phyloP scores from a whole-genome alignment of 2,888 invertebrate genomes.

The Proisotoma minuta region DNA sequence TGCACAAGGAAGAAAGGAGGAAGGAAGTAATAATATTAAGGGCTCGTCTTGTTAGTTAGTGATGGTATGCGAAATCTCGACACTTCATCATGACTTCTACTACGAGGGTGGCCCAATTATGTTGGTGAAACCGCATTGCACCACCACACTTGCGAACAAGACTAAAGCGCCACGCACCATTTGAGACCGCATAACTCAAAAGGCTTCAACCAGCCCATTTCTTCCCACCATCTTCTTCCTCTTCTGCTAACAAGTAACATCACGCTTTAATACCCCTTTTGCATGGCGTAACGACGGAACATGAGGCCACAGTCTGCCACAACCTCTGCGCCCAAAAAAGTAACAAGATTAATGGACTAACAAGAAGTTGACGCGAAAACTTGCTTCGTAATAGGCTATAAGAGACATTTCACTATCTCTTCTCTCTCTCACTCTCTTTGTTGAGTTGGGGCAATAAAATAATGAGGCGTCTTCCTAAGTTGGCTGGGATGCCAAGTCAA shows the following conservation, averaged over 20 bases:
- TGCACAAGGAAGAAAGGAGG: background rate
- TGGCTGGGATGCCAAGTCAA: background rate
- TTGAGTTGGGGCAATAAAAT: background rate
- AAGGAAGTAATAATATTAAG: background rate
- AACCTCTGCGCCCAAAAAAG: background rate
- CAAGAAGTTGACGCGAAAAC: background rate
- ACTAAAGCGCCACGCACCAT: constrained; percentile 46
- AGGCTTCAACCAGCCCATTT: background rate
- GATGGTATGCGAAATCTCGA: constrained; percentile 48
- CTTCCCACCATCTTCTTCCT: constrained; percentile 6
- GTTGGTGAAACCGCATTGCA: constrained; percentile 46
- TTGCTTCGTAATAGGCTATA: background rate
- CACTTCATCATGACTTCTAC: constrained; percentile 47
- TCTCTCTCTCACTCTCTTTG: background rate
- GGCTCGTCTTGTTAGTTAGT: too few species aligned
- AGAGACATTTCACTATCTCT: background rate
- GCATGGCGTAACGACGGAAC: constrained; percentile 11
- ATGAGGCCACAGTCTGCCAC: background rate
- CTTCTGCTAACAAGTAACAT: background rate
- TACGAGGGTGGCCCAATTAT: constrained; percentile 48
- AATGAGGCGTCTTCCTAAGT: background rate
- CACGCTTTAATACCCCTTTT: constrained; percentile 19
- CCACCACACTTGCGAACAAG: constrained; percentile 47
- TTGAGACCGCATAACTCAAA: constrained; percentile 46
- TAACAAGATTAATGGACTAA: background rate